A percentile compares a stretch with the other conserved stretches of the same genome.
These are phyloP conservation scores for Peromyscus polionotus DNA, from an alignment of 2,113 vertebrate genomes.

Conservation along the genomic window DNA sequence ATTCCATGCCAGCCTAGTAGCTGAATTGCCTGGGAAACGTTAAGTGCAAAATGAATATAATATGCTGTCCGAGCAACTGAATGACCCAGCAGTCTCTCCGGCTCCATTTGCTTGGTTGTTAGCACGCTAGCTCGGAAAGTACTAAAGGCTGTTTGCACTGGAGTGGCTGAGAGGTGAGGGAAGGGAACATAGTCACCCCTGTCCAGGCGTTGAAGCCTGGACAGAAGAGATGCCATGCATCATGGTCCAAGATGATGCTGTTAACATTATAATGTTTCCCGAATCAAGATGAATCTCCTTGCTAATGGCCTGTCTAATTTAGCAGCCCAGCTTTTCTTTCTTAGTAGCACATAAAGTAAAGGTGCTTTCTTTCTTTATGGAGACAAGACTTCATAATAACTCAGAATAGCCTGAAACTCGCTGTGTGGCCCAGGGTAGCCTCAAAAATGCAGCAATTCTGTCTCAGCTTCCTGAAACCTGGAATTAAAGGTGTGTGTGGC, in stretches of 20 bases:
- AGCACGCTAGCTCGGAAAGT: neutral
- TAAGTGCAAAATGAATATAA: neutral
- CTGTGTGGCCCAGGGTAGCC: neutral
- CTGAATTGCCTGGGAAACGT: neutral
- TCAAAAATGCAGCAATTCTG: neutral
- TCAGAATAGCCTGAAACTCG: neutral
- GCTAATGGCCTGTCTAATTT: neutral
- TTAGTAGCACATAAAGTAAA: neutral
- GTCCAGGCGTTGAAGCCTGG: neutral
- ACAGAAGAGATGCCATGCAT: neutral
- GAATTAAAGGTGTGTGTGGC: neutral
- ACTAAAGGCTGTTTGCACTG: neutral
- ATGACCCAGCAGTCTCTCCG: neutral
- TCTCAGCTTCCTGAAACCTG: neutral
- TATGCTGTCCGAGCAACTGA: neutral
- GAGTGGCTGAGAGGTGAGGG: neutral
- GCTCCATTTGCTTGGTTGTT: neutral
- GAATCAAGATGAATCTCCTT: neutral
- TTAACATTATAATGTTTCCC: neutral
- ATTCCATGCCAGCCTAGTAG: neutral
- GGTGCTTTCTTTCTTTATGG: neutral
- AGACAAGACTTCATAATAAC: neutral
- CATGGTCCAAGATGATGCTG: neutral
- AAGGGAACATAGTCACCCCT: neutral
- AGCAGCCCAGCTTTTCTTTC: neutral